These are phyloP conservation scores for Mesorhabditis belari DNA, from an alignment of 2,888 invertebrate genomes.

Conservation along the genomic window DNA sequence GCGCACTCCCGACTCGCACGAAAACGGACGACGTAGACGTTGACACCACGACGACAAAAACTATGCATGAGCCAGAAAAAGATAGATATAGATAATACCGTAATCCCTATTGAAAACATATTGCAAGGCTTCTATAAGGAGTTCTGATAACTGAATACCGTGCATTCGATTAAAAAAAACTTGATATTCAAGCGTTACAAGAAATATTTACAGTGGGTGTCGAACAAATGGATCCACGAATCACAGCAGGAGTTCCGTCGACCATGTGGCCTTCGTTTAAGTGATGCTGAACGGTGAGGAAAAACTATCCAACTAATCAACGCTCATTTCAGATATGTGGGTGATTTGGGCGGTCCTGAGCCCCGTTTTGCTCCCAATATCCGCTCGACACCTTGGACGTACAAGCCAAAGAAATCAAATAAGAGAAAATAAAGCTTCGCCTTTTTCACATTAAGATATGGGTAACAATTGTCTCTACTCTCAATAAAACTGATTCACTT, in stretches of 20 bases:
- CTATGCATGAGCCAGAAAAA: no score
- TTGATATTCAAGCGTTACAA: not conserved
- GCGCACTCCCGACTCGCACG: no score
- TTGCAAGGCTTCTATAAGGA: no score
- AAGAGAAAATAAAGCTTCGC: not conserved
- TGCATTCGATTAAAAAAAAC: no score
- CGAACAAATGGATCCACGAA: constrained; percentile 90
- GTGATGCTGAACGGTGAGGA: not conserved
- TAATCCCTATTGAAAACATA: no score
- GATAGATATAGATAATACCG: no score
- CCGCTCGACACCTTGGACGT: not conserved
- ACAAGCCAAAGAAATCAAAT: not conserved
- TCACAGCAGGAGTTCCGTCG: constrained; percentile 62
- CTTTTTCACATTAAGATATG: no score
- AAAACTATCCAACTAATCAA: not conserved
- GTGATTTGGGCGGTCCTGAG: constrained; percentile 35
- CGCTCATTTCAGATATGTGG: constrained; percentile 13
- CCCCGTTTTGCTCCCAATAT: constrained; percentile 39
- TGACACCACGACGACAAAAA: no score
- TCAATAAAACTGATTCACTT: no score
- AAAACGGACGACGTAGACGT: no score
- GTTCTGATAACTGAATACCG: no score
- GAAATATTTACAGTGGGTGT: constrained; percentile 61
- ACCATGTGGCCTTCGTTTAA: constrained; percentile 56
- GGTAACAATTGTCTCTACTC: no score